These are phyloP conservation scores for Campylomormyrus tamandua DNA, from an alignment of 2,113 vertebrate species.

Conservation along the genomic window DNA sequence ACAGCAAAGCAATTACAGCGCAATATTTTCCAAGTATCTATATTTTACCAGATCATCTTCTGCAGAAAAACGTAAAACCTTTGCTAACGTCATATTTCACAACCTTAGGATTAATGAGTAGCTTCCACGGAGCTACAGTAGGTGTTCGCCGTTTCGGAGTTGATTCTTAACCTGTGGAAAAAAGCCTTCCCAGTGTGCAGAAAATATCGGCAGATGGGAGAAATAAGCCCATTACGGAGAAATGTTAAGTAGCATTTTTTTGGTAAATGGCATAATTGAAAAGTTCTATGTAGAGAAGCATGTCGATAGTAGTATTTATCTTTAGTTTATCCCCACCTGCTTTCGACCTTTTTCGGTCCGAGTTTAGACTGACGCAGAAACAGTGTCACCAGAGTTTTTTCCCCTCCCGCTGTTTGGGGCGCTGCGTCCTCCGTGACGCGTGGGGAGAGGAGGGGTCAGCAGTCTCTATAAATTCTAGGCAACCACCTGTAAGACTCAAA, in stretches of 20 bases:
- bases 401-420: not conserved
- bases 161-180: not conserved
- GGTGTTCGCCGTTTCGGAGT: not conserved
- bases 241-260: not conserved
- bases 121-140: not conserved
- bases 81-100: not conserved
- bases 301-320: not conserved
- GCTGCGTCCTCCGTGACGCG: conserved; percentile 45
- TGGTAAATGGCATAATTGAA: not conserved
- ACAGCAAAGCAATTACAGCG: not conserved
- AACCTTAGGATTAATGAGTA: not conserved
- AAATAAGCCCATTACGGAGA: not conserved
- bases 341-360: not conserved
- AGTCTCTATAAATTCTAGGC: conserved; percentile 41
- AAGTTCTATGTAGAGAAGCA: not conserved
- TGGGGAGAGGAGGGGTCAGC: conserved; percentile 39
- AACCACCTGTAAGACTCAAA: conserved; percentile 19
- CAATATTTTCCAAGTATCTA: not conserved
- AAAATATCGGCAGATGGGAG: not conserved
- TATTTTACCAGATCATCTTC: not conserved
- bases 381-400: conserved; percentile 20
- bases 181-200: not conserved
- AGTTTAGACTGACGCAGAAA: conserved; percentile 33
- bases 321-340: not conserved
- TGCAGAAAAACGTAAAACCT: not conserved